These are phyloP conservation scores for Agrochola macilenta DNA, from an alignment of 2,888 invertebrate genomes.

Conservation along the genomic window DNA sequence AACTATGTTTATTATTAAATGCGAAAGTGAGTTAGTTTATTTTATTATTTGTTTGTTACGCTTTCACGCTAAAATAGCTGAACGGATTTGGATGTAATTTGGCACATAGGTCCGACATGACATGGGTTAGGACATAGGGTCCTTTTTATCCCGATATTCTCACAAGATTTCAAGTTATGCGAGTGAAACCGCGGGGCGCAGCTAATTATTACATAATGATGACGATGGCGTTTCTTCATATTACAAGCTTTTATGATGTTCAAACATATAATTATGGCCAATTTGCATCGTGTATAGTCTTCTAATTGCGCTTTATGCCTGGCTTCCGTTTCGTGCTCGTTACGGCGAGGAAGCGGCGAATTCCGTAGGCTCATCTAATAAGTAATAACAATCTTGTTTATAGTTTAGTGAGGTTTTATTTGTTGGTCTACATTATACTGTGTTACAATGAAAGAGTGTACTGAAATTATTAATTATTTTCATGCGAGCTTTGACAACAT, in stretches of 20 bases:
- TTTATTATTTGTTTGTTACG: too few species aligned
- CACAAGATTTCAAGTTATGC: too few species aligned
- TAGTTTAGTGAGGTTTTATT: conserved; percentile 14
- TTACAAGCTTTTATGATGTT: conserved; percentile 40
- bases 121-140: too few species aligned
- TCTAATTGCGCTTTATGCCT: conserved; percentile 61
- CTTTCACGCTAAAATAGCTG: too few species aligned
- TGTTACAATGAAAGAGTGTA: conserved; percentile 19
- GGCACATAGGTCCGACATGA: too few species aligned
- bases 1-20: too few species aligned
- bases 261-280: conserved; percentile 59
- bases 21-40: too few species aligned
- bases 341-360: conserved; percentile 50
- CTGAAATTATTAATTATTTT: neutral
- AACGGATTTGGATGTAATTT: too few species aligned
- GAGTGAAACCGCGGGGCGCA: too few species aligned
- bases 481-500: too few species aligned
- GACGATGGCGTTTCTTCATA: conserved; percentile 19
- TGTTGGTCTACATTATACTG: conserved; percentile 6
- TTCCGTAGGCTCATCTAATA: conserved; percentile 44
- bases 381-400: conserved; percentile 54
- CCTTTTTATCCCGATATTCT: too few species aligned
- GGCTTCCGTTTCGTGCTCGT: conserved; percentile 66
- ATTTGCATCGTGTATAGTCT: conserved; percentile 56
- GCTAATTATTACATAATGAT: conserved; percentile 32